phyloP scores from a whole-genome alignment of 2,797 vertebrate species.

The Chrysocyon brachyurus region DNA sequence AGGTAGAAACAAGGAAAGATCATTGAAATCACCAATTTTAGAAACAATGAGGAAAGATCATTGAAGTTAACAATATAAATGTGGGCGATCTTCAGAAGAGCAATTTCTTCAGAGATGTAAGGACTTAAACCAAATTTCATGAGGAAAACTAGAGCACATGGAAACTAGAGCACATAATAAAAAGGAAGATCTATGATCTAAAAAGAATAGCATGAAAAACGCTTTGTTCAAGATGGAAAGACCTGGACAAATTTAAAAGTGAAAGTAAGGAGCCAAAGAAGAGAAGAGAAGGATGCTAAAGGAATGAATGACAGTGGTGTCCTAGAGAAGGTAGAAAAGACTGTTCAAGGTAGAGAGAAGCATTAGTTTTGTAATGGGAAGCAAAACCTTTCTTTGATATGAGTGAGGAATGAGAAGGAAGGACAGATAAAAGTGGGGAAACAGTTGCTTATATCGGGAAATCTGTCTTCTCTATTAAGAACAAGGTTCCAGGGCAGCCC shows the following conservation, averaged over 20 bases:
- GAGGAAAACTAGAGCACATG: neutral
- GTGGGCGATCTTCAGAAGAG: neutral
- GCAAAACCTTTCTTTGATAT: constrained; percentile 26
- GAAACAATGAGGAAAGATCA: neutral
- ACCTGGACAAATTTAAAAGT: constrained; percentile 22
- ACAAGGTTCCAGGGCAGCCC: neutral
- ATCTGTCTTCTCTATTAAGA: constrained; percentile 2
- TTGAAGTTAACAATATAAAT: neutral
- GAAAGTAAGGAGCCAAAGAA: neutral
- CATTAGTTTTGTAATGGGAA: constrained; percentile 2
- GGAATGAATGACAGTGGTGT: neutral
- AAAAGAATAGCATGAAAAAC: neutral
- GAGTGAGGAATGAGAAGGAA: neutral
- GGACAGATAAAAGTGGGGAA: neutral
- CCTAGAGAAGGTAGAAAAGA: neutral
- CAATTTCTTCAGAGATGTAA: neutral
- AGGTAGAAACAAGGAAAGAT: neutral
- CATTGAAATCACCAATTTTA: neutral
- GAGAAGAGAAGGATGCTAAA: neutral
- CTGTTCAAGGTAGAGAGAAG: neutral
- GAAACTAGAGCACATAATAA: neutral
- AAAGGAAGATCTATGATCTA: neutral
- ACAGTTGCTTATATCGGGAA: neutral
- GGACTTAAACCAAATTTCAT: neutral
- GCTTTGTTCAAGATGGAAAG: constrained; percentile 13